These are phyloP conservation scores for Anguilla pacifica DNA, from an alignment of 2,797 vertebrate genomes.

Conservation along the genomic window DNA sequence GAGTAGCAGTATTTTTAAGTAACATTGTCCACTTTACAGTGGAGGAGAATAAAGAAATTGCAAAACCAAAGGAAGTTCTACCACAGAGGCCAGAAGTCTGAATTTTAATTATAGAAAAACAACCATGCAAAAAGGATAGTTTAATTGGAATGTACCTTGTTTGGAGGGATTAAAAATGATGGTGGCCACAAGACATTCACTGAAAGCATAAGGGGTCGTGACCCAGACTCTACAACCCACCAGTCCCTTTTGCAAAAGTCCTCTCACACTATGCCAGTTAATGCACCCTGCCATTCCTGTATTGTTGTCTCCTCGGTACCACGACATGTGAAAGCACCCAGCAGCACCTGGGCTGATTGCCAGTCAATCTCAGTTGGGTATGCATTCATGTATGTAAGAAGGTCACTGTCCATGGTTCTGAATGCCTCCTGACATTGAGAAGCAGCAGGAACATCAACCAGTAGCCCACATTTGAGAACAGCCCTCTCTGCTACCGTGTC, in stretches of 20 bases:
- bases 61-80: too few species aligned
- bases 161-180: too few species aligned
- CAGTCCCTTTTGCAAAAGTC: neutral
- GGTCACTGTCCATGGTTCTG: conserved; percentile 1
- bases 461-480: neutral
- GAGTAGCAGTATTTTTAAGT: too few species aligned
- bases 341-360: neutral
- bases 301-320: neutral
- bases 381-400: neutral
- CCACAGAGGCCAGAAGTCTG: too few species aligned
- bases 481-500: neutral
- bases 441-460: neutral
- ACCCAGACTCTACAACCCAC: neutral
- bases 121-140: too few species aligned
- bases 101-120: too few species aligned
- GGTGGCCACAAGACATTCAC: neutral
- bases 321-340: neutral
- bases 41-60: too few species aligned
- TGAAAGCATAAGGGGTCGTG: neutral
- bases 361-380: neutral
- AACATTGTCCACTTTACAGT: too few species aligned
- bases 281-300: neutral
- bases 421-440: neutral
- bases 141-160: too few species aligned
- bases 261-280: neutral